Evolutionary conservation across 2,888 invertebrate species (phyloP).

Genomic region (Caenorhabditis drosophilae): DNA sequence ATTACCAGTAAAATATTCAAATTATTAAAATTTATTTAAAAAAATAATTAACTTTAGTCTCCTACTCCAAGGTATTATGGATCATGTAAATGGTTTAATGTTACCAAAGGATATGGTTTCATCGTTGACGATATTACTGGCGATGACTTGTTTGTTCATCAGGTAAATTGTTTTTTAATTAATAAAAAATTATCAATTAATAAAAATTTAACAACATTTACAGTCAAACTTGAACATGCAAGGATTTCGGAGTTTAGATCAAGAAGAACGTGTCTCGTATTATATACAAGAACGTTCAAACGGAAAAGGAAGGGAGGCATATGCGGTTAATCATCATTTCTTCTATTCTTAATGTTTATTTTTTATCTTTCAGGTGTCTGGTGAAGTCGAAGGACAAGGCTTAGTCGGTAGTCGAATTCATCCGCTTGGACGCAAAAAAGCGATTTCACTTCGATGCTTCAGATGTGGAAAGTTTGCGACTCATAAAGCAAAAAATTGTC

Average conservation of each 20-base stretch:
- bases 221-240: slow-evolving; percentile 47
- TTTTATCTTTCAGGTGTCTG: slow-evolving; percentile 37
- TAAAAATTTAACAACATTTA: slow-evolving; percentile 8
- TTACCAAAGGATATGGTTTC: slow-evolving; percentile 49
- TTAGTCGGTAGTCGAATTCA: slow-evolving; percentile 33
- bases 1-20: background rate
- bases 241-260: slow-evolving; percentile 50
- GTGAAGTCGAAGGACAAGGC: slow-evolving; percentile 23
- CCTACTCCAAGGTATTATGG: slow-evolving; percentile 37
- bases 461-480: slow-evolving; percentile 44
- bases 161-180: slow-evolving; percentile 10
- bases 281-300: slow-evolving; percentile 33
- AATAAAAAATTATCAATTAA: background rate
- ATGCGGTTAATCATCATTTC: slow-evolving; percentile 19
- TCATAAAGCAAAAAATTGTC: slow-evolving; percentile 44
- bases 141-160: slow-evolving; percentile 51
- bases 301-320: slow-evolving; percentile 47
- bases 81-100: slow-evolving; percentile 51
- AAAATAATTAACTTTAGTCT: slow-evolving; percentile 16
- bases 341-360: background rate
- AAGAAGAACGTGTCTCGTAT: slow-evolving; percentile 48
- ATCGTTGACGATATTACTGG: slow-evolving; percentile 43
- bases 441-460: slow-evolving; percentile 39
- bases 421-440: slow-evolving; percentile 34
- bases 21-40: background rate